phyloP scores from a whole-genome alignment of 2,888 invertebrate species.

The Drosophila cracens region DNA sequence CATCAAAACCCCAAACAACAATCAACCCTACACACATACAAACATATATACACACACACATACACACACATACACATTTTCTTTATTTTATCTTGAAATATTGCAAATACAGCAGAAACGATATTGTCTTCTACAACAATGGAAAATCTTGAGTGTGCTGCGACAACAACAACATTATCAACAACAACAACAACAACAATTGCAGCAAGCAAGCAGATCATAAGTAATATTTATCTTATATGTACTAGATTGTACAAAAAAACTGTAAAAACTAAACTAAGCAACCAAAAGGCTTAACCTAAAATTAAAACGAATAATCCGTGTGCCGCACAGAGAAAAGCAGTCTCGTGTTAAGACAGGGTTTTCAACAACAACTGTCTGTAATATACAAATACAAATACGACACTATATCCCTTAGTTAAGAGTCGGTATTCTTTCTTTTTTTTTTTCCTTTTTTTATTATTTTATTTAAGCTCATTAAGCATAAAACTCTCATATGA shows the following conservation, averaged over 20 bases:
- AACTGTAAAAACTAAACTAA: constrained; percentile 32
- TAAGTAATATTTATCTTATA: constrained; percentile 53
- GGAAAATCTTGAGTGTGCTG: constrained; percentile 38
- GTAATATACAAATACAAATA: constrained; percentile 18
- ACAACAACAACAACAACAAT: constrained; percentile 28
- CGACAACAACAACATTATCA: constrained; percentile 21
- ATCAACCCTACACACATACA: neutral
- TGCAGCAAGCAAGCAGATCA: constrained; percentile 23
- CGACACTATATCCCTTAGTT: constrained; percentile 18
- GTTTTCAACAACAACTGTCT: constrained; percentile 13
- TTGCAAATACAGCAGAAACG: constrained; percentile 34
- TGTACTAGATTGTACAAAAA: constrained; percentile 72
- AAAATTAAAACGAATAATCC: constrained; percentile 4
- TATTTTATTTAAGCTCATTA: constrained; percentile 22
- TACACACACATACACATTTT: constrained; percentile 40
- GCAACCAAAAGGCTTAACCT: constrained; percentile 30
- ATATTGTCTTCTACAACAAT: constrained; percentile 35
- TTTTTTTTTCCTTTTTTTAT: neutral
- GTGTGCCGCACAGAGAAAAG: constrained; percentile 35
- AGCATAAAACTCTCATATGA: neutral
- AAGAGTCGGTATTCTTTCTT: neutral
- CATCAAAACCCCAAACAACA: constrained; percentile 1
- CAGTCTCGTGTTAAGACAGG: constrained; percentile 40
- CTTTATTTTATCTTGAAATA: constrained; percentile 45
- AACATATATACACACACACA: constrained; percentile 5